phyloP scores from a whole-genome alignment of 2,888 invertebrate genomes.

The Aporophyla lueneburgensis region DNA sequence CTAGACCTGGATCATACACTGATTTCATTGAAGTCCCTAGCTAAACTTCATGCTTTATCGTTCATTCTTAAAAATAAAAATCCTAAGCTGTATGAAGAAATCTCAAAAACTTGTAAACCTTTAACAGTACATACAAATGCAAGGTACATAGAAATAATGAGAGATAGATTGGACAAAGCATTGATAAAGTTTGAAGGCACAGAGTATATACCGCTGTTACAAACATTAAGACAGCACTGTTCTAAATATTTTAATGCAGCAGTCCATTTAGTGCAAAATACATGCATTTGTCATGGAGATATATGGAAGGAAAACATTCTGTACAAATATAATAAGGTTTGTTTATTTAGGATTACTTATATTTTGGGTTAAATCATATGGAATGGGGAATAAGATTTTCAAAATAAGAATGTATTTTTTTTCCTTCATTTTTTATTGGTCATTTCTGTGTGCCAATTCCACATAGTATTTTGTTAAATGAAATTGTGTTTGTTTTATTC shows the following conservation, averaged over 20 bases:
- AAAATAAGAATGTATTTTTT: neutral
- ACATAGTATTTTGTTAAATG: neutral
- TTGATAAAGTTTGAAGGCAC: slow-evolving; percentile 76
- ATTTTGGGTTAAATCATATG: neutral
- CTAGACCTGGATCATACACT: slow-evolving; percentile 80
- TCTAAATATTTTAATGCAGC: slow-evolving; percentile 71
- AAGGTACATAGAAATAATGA: slow-evolving; percentile 81
- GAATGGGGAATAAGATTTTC: neutral
- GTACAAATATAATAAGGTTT: slow-evolving; percentile 84
- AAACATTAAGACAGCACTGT: slow-evolving; percentile 75
- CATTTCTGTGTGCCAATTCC: neutral
- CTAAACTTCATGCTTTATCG: slow-evolving; percentile 84
- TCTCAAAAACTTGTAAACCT: slow-evolving; percentile 77
- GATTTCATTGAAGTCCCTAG: slow-evolving; percentile 78
- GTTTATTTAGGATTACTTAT: slow-evolving; percentile 43
- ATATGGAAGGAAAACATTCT: slow-evolving; percentile 88
- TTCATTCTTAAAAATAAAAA: slow-evolving; percentile 77
- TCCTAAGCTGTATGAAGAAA: slow-evolving; percentile 70
- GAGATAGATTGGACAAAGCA: slow-evolving; percentile 82
- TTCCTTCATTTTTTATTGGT: neutral
- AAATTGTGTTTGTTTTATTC: neutral
- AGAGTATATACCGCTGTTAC: slow-evolving; percentile 73
- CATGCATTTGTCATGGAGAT: slow-evolving; percentile 86
- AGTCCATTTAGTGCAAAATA: slow-evolving; percentile 67
- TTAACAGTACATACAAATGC: slow-evolving; percentile 76